Percentiles rank a stretch among this genome's conserved stretches.
Conservation (phyloP, 2,113 vertebrate species). For the Bos taurus region DNA sequence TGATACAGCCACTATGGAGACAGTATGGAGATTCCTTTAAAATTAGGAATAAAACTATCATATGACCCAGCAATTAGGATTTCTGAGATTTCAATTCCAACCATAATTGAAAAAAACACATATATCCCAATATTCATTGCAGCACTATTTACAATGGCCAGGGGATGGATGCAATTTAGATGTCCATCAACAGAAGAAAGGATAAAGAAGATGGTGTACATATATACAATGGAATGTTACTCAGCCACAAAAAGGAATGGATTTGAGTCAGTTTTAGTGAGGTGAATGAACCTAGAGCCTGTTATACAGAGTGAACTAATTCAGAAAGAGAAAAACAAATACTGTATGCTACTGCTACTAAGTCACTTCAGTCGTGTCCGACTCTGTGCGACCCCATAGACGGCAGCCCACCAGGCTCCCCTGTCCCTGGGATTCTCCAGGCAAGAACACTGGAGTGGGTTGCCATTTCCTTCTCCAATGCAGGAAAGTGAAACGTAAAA, state of each 20-base stretch:
- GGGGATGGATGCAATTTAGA: background rate
- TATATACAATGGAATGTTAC: background rate
- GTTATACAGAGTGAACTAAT: background rate
- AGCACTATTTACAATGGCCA: background rate
- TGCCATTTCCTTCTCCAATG: too few relatives aligned
- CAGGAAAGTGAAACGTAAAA: too few relatives aligned
- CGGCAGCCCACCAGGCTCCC: too few relatives aligned
- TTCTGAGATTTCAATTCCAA: background rate
- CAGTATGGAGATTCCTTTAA: background rate
- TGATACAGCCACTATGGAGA: background rate
- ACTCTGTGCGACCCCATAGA: too few relatives aligned
- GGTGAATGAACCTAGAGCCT: background rate
- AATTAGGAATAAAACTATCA: background rate
- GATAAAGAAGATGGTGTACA: background rate
- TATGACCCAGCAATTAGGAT: background rate
- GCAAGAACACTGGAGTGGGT: too few relatives aligned
- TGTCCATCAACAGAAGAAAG: background rate
- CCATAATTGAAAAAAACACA: background rate
- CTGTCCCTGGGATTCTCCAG: too few relatives aligned
- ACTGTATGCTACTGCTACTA: background rate
- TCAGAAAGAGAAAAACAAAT: background rate
- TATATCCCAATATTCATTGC: background rate
- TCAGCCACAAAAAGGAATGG: background rate
- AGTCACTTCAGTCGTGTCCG: too few relatives aligned
- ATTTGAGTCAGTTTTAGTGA: background rate